Percentiles rank a stretch among this genome's conserved stretches.
Evolutionary conservation across 2,888 invertebrate genomes (phyloP).

Genomic region (Pandemis heparana): DNA sequence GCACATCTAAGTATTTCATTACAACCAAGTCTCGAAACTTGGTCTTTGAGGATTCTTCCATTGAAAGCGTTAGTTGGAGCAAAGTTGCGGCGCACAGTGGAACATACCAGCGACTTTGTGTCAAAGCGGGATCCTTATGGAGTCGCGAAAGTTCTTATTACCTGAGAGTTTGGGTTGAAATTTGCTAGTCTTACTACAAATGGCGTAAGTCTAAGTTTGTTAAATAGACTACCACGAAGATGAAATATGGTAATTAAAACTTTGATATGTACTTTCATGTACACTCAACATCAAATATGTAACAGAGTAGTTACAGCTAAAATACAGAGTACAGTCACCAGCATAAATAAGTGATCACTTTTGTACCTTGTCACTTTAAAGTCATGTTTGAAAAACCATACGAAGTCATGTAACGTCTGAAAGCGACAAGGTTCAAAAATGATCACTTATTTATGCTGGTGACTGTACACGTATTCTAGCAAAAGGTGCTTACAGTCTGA

Average conservation of each 20-base stretch:
- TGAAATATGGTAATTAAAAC: neutral
- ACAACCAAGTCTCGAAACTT: neutral
- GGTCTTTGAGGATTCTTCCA: slow-evolving; percentile 1
- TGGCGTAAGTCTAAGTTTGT: neutral
- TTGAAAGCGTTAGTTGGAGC: slow-evolving; percentile 1
- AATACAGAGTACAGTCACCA: no score
- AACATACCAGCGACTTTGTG: neutral
- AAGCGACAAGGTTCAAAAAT: no score
- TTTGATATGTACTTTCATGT: neutral
- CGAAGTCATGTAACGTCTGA: no score
- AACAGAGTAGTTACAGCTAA: neutral
- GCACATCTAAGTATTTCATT: neutral
- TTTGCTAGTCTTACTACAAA: neutral
- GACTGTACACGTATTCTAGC: no score
- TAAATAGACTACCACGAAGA: neutral
- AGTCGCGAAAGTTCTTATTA: neutral
- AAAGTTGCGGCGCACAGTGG: slow-evolving; percentile 6
- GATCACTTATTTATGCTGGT: no score
- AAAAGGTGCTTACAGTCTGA: no score
- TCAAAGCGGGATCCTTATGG: neutral
- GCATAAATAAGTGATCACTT: no score
- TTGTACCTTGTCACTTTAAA: no score
- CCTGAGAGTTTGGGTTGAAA: neutral
- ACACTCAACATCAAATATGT: neutral
- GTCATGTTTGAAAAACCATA: no score